Base-by-base conservation (phyloP, 2,113 vertebrate genomes). In the Melanostigma gelatinosum region DNA sequence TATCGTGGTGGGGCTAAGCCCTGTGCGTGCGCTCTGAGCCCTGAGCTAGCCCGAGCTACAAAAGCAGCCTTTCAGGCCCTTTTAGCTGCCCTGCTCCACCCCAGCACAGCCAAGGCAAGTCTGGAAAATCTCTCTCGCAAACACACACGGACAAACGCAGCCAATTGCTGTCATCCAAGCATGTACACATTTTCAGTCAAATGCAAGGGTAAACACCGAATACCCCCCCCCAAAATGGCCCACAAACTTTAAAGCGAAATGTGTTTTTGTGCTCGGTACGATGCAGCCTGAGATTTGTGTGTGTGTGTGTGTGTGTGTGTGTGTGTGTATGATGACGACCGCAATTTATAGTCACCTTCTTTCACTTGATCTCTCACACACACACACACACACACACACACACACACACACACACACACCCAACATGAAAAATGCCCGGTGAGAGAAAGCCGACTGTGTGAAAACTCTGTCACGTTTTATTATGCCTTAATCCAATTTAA, bases 381-480 rank as follows among this genome's bases (percentile, higher is more conserved):
- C 15, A 48, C 46, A 48, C 71, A 73, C 77, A 64, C 58, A 58
- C 34, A 58, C 57, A 68, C 36, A 67, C 66, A 55, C 62, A 46
- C 83, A 82, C 65, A 66, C 55, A 80, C 72, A 24, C 62, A 46
- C 83, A 82, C 83, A 82, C 65, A 66, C 55, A 80, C 72, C 42
- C 38, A 80, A 44, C 34, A 64, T 32, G 24, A 55, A 71, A 83
- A 77, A 67, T 69, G 42, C 71, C 46, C 54, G 42, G 74, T 70
- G 71, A 76, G 79, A 78, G 67, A 73, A 57, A 4, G 70, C 50
- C 6, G 71, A 81, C 83, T 73, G 91, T 92, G 90, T 92, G 90
- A 92, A 89, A 92, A 94, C 90, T 85, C 86, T 88, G 90, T 88
- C 82, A 85, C 88, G 81, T 94, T 92, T 94, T 89, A 92, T 88